Evolutionary conservation across 2,888 invertebrate genomes (phyloP).

Genomic region (Drosophila percnosoma): DNA sequence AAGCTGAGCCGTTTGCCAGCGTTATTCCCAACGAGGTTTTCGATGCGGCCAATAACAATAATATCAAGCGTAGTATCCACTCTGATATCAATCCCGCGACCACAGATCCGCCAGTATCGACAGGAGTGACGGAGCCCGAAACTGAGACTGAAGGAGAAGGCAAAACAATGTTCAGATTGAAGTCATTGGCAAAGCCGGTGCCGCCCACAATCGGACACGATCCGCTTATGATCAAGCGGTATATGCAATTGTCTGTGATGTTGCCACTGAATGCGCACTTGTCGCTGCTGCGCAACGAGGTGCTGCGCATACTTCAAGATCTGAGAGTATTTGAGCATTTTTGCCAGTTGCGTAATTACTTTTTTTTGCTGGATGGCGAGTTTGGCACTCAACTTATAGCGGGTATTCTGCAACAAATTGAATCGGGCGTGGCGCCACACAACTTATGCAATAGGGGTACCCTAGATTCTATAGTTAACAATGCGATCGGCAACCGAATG

Average conservation of each 20-base stretch:
- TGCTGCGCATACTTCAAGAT: constrained; percentile 89
- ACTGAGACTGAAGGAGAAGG: neutral
- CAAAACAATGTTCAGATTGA: constrained; percentile 6
- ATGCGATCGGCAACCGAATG: constrained; percentile 89
- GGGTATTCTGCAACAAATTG: constrained; percentile 89
- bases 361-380: constrained; percentile 92
- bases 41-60: constrained; percentile 47
- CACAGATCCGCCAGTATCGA: neutral
- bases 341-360: constrained; percentile 90
- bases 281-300: constrained; percentile 89
- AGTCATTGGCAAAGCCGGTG: neutral
- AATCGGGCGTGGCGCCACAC: constrained; percentile 88
- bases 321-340: constrained; percentile 88
- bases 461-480: constrained; percentile 89
- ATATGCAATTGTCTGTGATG: constrained; percentile 88
- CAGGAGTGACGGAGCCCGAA: neutral
- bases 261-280: constrained; percentile 89
- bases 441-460: constrained; percentile 90
- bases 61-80: neutral
- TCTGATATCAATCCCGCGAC: neutral
- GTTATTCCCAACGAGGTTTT: constrained; percentile 10
- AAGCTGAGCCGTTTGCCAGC: constrained; percentile 25
- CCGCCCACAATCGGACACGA: constrained; percentile 19
- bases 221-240: constrained; percentile 81
- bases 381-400: constrained; percentile 90